phyloP scores from a whole-genome alignment of 2,888 invertebrate species.

The Lycaena phlaeas region DNA sequence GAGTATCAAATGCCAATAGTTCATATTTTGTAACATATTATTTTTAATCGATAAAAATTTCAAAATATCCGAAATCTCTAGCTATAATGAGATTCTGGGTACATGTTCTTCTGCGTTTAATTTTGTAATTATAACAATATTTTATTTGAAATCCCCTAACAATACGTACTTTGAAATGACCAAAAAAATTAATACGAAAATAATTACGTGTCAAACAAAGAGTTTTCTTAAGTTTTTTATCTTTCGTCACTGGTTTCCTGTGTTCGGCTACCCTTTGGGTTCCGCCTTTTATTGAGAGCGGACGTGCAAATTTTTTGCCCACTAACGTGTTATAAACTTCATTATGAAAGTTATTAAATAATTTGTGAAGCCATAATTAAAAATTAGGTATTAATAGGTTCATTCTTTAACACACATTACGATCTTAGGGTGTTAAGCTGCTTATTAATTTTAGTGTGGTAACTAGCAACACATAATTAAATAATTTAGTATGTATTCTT shows the following conservation, averaged over 20 bases:
- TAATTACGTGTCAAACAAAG: background rate
- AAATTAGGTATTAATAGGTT: conserved; percentile 44
- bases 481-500: too few species aligned
- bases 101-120: too few species aligned
- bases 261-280: conserved; percentile 15
- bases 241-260: conserved; percentile 11
- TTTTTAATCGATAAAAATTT: too few species aligned
- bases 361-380: conserved; percentile 47
- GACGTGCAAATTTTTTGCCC: conserved; percentile 42
- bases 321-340: conserved; percentile 47
- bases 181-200: conserved; percentile 1
- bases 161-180: too few species aligned
- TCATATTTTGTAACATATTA: too few species aligned
- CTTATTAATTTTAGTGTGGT: conserved; percentile 42
- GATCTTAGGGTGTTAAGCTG: conserved; percentile 36
- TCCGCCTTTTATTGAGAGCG: conserved; percentile 18
- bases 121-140: too few species aligned
- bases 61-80: too few species aligned
- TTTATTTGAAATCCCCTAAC: too few species aligned
- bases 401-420: too few species aligned
- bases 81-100: too few species aligned
- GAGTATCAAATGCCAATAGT: too few species aligned
- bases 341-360: conserved; percentile 43
- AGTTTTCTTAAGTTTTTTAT: background rate
- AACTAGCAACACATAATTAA: background rate